These are phyloP conservation scores for Ceyx melanurus DNA, from an alignment of 2,113 vertebrate species.

Conservation along the genomic window DNA sequence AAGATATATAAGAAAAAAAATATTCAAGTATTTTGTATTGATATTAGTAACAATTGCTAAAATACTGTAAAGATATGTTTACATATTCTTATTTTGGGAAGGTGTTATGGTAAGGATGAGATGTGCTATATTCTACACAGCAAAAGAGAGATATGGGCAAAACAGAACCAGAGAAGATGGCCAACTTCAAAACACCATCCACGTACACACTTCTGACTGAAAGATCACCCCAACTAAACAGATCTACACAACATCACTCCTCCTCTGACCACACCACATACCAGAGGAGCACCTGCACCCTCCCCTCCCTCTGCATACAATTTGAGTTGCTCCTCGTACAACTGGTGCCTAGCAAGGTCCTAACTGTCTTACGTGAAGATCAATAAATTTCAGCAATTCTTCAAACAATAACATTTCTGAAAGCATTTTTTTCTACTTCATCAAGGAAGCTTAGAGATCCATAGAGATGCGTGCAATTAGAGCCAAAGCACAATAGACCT, in stretches of 20 bases:
- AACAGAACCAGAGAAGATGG: not conserved
- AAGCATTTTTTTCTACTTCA: conserved; percentile 9
- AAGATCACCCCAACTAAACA: not conserved
- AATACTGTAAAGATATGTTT: not conserved
- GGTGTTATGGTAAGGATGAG: not conserved
- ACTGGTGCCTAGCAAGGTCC: not conserved
- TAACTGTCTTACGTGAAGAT: not conserved
- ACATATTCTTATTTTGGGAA: not conserved
- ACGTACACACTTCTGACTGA: not conserved
- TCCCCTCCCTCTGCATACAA: not conserved
- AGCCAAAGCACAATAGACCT: not conserved
- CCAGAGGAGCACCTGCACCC: not conserved
- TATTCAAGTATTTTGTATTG: not conserved
- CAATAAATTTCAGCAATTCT: conserved; percentile 6
- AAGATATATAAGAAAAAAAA: not conserved
- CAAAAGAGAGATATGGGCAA: not conserved
- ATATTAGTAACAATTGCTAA: not conserved
- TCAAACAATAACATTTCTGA: not conserved
- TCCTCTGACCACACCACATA: not conserved
- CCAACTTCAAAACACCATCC: not conserved
- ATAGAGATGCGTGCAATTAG: not conserved
- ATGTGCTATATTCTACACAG: not conserved
- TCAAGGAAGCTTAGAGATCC: conserved; percentile 9
- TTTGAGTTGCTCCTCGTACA: not conserved
- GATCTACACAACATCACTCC: not conserved